Conservation (phyloP, 2,797 vertebrate genomes). For the Chromobotia macracanthus region DNA sequence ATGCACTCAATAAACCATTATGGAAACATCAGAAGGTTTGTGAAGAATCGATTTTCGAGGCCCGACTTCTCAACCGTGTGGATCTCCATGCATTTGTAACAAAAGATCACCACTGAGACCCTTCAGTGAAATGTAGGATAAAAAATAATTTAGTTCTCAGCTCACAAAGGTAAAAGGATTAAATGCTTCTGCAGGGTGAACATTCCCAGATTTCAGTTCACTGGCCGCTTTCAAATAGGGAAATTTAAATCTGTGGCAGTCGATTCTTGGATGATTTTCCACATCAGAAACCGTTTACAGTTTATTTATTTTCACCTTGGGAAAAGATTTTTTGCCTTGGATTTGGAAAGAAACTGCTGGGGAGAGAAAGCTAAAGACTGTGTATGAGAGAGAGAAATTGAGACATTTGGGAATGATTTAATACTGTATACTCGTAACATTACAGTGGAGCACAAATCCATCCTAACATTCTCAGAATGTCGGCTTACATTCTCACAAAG, state of each 20-base stretch:
- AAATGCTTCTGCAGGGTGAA: slow-evolving; percentile 53
- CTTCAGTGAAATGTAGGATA: slow-evolving; percentile 25
- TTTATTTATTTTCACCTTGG: slow-evolving; percentile 54
- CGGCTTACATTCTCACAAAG: too few species aligned
- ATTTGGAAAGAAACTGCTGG: slow-evolving; percentile 23
- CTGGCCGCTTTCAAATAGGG: slow-evolving; percentile 31
- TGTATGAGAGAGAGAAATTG: slow-evolving; percentile 18
- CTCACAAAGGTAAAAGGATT: slow-evolving; percentile 50
- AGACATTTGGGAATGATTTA: slow-evolving; percentile 41
- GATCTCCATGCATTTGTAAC: slow-evolving; percentile 23
- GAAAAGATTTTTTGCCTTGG: slow-evolving; percentile 27
- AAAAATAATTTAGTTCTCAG: slow-evolving; percentile 14
- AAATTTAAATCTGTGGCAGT: slow-evolving; percentile 48
- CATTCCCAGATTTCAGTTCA: slow-evolving; percentile 53
- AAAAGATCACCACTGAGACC: slow-evolving; percentile 12
- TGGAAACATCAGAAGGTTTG: slow-evolving; percentile 23
- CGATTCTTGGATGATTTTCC: slow-evolving; percentile 41
- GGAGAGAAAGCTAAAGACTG: slow-evolving; percentile 15
- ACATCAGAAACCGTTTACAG: slow-evolving; percentile 48
- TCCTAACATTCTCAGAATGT: too few species aligned
- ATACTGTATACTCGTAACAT: slow-evolving; percentile 6
- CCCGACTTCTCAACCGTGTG: background rate
- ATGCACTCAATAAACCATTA: background rate
- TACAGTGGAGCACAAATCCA: slow-evolving; percentile 67
- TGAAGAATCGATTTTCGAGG: background rate